These are phyloP conservation scores for Falco peregrinus DNA, from an alignment of 2,797 vertebrate genomes.

Conservation along the genomic window DNA sequence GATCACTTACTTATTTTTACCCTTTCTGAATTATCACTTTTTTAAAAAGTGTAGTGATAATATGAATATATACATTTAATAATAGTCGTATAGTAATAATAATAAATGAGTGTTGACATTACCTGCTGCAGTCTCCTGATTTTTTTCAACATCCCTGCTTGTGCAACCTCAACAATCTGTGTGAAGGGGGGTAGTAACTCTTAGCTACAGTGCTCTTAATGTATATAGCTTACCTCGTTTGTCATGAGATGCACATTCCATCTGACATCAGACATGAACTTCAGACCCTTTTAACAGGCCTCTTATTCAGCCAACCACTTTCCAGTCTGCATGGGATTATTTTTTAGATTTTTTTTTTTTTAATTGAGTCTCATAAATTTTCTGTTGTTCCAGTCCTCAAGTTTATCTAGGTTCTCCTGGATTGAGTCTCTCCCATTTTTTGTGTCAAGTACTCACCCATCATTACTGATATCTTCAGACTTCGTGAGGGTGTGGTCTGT, in stretches of 20 bases:
- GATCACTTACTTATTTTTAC: neutral
- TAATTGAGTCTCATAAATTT: neutral
- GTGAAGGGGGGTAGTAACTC: neutral
- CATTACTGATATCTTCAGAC: neutral
- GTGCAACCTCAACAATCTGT: neutral
- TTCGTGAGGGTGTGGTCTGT: neutral
- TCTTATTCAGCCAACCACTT: neutral
- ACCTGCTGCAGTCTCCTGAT: neutral
- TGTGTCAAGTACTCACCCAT: neutral
- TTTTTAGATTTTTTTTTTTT: neutral
- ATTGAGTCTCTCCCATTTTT: neutral
- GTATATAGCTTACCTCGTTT: neutral
- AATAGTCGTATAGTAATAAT: neutral
- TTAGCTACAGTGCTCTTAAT: neutral
- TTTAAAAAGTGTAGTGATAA: neutral
- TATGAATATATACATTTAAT: neutral
- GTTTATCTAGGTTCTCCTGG: neutral
- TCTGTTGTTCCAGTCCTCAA: neutral
- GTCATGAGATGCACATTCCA: neutral
- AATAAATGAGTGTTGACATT: neutral
- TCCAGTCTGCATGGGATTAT: neutral
- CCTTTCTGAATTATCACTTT: neutral
- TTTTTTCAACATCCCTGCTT: neutral
- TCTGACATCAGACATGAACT: neutral
- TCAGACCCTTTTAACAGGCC: neutral